These are phyloP conservation scores for Tortricodes alternella DNA, from an alignment of 2,888 invertebrate species.

Conservation along the genomic window DNA sequence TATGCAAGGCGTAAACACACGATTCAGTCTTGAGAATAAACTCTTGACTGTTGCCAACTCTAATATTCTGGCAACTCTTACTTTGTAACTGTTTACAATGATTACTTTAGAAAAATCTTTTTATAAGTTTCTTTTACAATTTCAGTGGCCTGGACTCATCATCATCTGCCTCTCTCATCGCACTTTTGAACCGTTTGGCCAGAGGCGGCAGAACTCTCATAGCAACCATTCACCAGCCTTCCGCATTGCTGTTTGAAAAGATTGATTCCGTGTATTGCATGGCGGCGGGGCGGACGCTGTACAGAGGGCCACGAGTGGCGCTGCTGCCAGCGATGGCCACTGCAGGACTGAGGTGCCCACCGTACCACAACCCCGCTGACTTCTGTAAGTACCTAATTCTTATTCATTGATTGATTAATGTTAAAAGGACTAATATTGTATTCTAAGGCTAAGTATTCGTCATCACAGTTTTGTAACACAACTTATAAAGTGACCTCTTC, in stretches of 20 bases:
- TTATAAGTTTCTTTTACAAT: neutral
- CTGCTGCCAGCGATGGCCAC: slow-evolving; percentile 90
- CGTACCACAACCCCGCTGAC: slow-evolving; percentile 98
- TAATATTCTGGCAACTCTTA: too few relatives aligned
- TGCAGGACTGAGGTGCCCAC: slow-evolving; percentile 91
- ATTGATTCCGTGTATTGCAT: slow-evolving; percentile 95
- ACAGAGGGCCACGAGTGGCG: slow-evolving; percentile 88
- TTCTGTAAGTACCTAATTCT: slow-evolving; percentile 87
- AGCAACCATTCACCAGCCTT: slow-evolving; percentile 97
- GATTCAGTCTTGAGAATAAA: too few relatives aligned
- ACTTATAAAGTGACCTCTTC: too few relatives aligned
- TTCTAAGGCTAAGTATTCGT: too few relatives aligned
- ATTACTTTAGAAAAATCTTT: too few relatives aligned
- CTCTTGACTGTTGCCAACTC: too few relatives aligned
- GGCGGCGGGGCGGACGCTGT: slow-evolving; percentile 91
- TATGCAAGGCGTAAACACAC: too few relatives aligned
- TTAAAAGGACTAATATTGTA: neutral
- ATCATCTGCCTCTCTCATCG: slow-evolving; percentile 92
- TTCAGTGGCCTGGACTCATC: slow-evolving; percentile 94
- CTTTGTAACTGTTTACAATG: too few relatives aligned
- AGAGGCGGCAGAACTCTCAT: slow-evolving; percentile 93
- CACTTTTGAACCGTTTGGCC: slow-evolving; percentile 90
- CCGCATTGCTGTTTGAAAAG: slow-evolving; percentile 95
- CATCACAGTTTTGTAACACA: too few relatives aligned
- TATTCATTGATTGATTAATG: too few relatives aligned